Percentiles rank a stretch among this genome's conserved stretches.
phyloP scores from a whole-genome alignment of 2,113 vertebrate genomes.

The Myrmecobius fasciatus region DNA sequence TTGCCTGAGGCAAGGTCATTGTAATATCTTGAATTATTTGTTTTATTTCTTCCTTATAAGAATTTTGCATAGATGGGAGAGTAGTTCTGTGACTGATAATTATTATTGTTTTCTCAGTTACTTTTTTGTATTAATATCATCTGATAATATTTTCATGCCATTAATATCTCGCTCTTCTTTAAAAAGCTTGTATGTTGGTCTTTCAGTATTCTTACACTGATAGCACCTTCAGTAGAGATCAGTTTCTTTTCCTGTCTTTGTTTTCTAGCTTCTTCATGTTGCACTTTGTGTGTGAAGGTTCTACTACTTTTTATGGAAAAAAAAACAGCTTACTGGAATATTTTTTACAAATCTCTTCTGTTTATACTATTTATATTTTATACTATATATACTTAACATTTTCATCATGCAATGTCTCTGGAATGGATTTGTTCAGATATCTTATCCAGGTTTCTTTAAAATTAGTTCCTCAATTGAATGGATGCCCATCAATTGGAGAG shows the following conservation, averaged over 20 bases:
- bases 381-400: too few species aligned
- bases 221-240: not conserved
- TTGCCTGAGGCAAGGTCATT: not conserved
- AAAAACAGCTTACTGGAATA: too few species aligned
- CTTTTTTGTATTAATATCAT: not conserved
- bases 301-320: too few species aligned
- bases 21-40: not conserved
- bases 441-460: not conserved
- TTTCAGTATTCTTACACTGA: not conserved
- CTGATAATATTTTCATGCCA: not conserved
- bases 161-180: not conserved
- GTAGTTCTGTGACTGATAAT: not conserved
- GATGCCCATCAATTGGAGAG: too few species aligned
- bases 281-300: too few species aligned
- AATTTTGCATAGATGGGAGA: not conserved
- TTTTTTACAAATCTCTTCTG: not conserved
- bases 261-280: too few species aligned
- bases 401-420: not conserved
- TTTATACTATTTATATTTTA: not conserved
- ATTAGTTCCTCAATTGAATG: not conserved
- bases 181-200: not conserved
- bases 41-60: not conserved
- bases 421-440: not conserved
- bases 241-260: not conserved
- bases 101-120: not conserved